Base-by-base conservation (phyloP, 2,888 invertebrate species). In the Melangyna quadrimaculata region DNA sequence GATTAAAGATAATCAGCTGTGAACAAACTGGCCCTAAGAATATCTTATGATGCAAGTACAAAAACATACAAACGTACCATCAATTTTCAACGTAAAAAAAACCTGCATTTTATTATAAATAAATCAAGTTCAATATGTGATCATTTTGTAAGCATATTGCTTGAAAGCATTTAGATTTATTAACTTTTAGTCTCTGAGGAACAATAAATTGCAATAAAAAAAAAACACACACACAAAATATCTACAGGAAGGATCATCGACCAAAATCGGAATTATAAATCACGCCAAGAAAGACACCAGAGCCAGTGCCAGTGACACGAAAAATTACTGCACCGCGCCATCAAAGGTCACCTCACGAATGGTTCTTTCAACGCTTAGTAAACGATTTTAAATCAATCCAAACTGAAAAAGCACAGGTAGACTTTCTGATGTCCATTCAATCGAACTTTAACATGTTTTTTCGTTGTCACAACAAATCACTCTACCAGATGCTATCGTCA, bases 381-480 rank as follows among this genome's bases (percentile, higher is more conserved):
- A 82, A 78, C 82, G 69, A 82, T 73, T 78, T 82, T 82, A 82
- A 82, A 82, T 82, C 82, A 82, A 78, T 82, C 73, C n/a, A n/a
- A n/a, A n/a, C n/a, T n/a, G 51, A 22, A 35, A 53, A 65, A 65
- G n/a, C 59, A 72, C 77, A 82, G 77, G 81, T 77, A 63, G 55
- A 48, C 61, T 72, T 19, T 57, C 59, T 55, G 43, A 32, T 77
- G 57, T 57, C 78, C 73, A 71, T 78, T 73, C 67, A 55, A 78
- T 63, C 69, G 67, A 78, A 78, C 78, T 78, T 78, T 78, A 72
- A 82, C 82, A 82, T 82, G 82, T 82, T 78, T 78, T 61, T 69
- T 35, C 55, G 59, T 78, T 82, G 82, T 82, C 78, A 82, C 82
- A 53, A 82, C 82, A 82, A 82, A 78, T 82, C 82, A 82, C 82